These are phyloP conservation scores for Orthosia cruda DNA, from an alignment of 2,888 invertebrate genomes.

Conservation along the genomic window DNA sequence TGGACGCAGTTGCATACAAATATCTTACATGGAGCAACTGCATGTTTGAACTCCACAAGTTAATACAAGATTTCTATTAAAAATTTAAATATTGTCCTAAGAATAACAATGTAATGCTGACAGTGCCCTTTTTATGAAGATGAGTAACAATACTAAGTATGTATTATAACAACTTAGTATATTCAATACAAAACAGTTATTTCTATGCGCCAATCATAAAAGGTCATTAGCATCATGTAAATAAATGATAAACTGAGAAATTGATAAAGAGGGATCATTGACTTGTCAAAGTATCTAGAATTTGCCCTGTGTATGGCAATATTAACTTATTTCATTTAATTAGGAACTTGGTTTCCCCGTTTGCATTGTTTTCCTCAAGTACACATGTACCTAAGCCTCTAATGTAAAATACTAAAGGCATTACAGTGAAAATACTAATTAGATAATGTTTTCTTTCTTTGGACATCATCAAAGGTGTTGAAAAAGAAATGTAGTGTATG, in stretches of 20 bases:
- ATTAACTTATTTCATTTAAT: not conserved
- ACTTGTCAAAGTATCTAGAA: conserved; percentile 12
- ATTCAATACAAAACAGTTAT: not conserved
- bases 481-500: not conserved
- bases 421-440: not conserved
- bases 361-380: not conserved
- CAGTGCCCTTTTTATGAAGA: not conserved
- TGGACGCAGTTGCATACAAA: too few species aligned
- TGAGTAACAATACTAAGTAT: not conserved
- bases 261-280: conserved; percentile 43
- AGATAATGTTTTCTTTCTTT: not conserved
- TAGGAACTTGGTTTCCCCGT: not conserved
- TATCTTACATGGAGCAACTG: too few species aligned
- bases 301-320: not conserved
- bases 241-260: conserved; percentile 32
- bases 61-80: too few species aligned
- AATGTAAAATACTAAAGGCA: not conserved
- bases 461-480: not conserved
- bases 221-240: conserved; percentile 26
- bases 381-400: not conserved
- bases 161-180: not conserved
- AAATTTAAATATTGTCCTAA: not conserved
- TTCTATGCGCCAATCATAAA: conserved; percentile 10
- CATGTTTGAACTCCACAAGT: too few species aligned
- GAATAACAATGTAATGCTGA: not conserved